Percentiles rank a stretch among this genome's conserved stretches.
phyloP scores from a whole-genome alignment of 2,888 invertebrate genomes.

The Heliconius ethilla region DNA sequence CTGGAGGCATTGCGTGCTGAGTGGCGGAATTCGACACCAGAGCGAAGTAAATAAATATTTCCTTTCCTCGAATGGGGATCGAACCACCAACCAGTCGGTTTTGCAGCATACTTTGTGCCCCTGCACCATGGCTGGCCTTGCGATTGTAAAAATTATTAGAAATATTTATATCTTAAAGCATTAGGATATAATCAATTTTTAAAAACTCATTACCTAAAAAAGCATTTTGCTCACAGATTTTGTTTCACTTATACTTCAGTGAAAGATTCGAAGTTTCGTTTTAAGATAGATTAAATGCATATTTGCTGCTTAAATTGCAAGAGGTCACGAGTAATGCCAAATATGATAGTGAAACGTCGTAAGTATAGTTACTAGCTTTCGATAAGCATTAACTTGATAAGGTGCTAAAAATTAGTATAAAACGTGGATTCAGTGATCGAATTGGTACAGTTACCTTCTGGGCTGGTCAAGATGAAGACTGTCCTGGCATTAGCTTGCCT shows the following conservation, averaged over 20 bases:
- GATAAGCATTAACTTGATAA: slow-evolving; percentile 44
- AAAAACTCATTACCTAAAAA: no score
- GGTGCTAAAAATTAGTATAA: slow-evolving; percentile 47
- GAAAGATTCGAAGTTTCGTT: neutral
- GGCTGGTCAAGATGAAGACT: slow-evolving; percentile 72
- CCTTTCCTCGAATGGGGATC: no score
- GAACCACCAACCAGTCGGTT: no score
- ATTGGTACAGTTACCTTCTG: slow-evolving; percentile 64
- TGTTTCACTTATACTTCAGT: neutral
- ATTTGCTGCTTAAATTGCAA: slow-evolving; percentile 26
- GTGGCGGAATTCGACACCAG: no score
- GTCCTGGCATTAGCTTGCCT: slow-evolving; percentile 70
- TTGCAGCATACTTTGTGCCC: no score
- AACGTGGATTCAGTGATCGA: slow-evolving; percentile 37
- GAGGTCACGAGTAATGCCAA: slow-evolving; percentile 39
- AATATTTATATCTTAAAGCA: no score
- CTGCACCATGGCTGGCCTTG: no score
- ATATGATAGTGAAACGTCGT: slow-evolving; percentile 40
- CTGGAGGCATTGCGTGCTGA: no score
- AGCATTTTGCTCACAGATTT: neutral
- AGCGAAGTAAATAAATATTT: no score
- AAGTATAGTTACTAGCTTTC: slow-evolving; percentile 40
- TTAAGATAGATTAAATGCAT: neutral
- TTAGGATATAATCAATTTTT: no score
- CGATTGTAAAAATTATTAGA: no score